Conservation (phyloP, 1,140 invertebrate species). For the Achroia grisella region DNA sequence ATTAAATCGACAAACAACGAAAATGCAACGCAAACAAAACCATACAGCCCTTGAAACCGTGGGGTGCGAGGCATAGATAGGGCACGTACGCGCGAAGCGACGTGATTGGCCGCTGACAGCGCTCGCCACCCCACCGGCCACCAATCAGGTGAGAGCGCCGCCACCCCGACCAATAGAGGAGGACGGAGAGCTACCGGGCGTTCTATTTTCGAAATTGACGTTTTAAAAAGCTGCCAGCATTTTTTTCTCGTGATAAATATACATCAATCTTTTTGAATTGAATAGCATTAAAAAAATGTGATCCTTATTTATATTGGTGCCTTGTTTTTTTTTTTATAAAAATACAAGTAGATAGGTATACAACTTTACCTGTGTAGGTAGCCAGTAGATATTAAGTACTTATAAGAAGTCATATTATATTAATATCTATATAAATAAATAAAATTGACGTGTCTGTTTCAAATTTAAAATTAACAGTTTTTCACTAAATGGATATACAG, state of each 20-base stretch:
- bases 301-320: no score
- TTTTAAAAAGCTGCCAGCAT: conserved; percentile 9
- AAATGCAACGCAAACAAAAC: conserved; percentile 54
- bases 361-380: no score
- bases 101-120: conserved; percentile 31
- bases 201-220: conserved; percentile 11
- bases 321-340: no score
- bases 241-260: background rate
- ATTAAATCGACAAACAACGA: conserved; percentile 61
- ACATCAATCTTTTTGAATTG: background rate
- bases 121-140: conserved; percentile 25
- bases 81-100: conserved; percentile 30
- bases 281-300: no score
- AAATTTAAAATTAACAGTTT: no score
- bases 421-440: no score
- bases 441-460: no score
- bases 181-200: conserved; percentile 3
- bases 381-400: no score
- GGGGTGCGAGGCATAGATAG: conserved; percentile 42
- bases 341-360: no score
- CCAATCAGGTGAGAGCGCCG: conserved; percentile 27
- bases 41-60: conserved; percentile 37
- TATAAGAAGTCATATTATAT: no score
- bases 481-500: no score
- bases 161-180: conserved; percentile 18